These are phyloP conservation scores for Glossosoma conforme DNA, from an alignment of 1,140 invertebrate species.

Conservation along the genomic window DNA sequence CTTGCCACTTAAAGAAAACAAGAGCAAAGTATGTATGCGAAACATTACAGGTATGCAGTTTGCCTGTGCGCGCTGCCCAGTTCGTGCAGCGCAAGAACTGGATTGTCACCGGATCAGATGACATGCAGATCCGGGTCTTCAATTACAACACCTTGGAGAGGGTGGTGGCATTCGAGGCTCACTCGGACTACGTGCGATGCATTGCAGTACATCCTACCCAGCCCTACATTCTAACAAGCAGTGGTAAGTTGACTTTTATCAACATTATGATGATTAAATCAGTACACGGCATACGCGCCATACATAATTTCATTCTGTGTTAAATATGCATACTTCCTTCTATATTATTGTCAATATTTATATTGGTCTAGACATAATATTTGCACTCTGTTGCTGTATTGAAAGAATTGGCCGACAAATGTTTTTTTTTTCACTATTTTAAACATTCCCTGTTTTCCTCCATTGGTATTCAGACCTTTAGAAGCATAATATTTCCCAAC, in stretches of 20 bases:
- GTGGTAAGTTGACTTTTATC: constrained; percentile 66
- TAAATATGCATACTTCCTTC: too few species aligned
- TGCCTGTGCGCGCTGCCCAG: constrained; percentile 91
- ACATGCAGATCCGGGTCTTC: constrained; percentile 92
- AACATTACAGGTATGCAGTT: constrained; percentile 73
- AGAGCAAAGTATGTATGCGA: too few species aligned
- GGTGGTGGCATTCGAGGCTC: constrained; percentile 94
- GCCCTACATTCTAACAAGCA: constrained; percentile 93
- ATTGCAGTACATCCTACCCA: constrained; percentile 97
- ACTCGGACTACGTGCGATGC: constrained; percentile 96
- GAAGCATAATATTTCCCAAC: too few species aligned
- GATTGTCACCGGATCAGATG: constrained; percentile 97
- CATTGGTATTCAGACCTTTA: too few species aligned
- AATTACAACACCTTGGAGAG: constrained; percentile 98
- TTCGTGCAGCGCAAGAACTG: constrained; percentile 98
- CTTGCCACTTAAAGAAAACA: too few species aligned
- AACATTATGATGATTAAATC: too few species aligned
- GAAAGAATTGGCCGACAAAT: too few species aligned
- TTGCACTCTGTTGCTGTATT: background rate
- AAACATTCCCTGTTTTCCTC: too few species aligned
- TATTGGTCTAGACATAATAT: background rate
- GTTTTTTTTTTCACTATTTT: too few species aligned
- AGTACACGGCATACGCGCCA: too few species aligned
- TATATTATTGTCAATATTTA: too few species aligned
- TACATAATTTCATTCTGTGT: too few species aligned